These are phyloP conservation scores for Procambarus virginalis DNA, from an alignment of 1,140 invertebrate species.

Conservation along the genomic window DNA sequence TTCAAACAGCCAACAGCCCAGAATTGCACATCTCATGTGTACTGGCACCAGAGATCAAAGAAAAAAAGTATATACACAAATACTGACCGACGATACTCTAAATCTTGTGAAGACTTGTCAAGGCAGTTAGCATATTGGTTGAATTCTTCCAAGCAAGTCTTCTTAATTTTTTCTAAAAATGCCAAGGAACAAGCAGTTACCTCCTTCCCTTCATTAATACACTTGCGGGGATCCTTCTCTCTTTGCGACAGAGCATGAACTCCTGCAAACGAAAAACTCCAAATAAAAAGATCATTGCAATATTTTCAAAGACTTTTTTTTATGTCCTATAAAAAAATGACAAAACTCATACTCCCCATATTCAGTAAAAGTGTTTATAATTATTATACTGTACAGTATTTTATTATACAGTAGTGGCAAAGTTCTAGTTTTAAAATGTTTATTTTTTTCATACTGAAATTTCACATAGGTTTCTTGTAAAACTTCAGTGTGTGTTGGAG, in stretches of 20 bases:
- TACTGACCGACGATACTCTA: conserved; percentile 78
- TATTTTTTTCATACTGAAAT: too few relatives aligned
- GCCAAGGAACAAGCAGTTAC: conserved; percentile 93
- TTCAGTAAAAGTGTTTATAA: too few relatives aligned
- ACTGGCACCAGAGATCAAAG: neutral
- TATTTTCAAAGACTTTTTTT: too few relatives aligned
- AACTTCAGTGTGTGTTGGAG: too few relatives aligned
- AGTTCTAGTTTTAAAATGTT: too few relatives aligned
- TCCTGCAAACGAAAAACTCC: conserved; percentile 80
- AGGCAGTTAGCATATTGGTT: conserved; percentile 89
- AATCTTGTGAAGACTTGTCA: conserved; percentile 84
- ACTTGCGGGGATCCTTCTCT: conserved; percentile 88
- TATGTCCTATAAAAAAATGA: too few relatives aligned
- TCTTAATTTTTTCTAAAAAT: conserved; percentile 92
- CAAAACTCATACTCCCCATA: too few relatives aligned
- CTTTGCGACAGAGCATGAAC: conserved; percentile 91
- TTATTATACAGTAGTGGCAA: too few relatives aligned
- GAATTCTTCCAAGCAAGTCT: conserved; percentile 88
- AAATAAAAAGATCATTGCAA: neutral
- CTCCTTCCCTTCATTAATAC: conserved; percentile 90
- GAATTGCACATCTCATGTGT: too few relatives aligned
- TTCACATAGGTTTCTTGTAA: too few relatives aligned
- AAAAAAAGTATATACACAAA: neutral
- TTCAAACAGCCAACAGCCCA: too few relatives aligned
- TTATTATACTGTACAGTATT: too few relatives aligned